Conservation (phyloP, 2,113 vertebrate genomes). For the Sterna hirundo region DNA sequence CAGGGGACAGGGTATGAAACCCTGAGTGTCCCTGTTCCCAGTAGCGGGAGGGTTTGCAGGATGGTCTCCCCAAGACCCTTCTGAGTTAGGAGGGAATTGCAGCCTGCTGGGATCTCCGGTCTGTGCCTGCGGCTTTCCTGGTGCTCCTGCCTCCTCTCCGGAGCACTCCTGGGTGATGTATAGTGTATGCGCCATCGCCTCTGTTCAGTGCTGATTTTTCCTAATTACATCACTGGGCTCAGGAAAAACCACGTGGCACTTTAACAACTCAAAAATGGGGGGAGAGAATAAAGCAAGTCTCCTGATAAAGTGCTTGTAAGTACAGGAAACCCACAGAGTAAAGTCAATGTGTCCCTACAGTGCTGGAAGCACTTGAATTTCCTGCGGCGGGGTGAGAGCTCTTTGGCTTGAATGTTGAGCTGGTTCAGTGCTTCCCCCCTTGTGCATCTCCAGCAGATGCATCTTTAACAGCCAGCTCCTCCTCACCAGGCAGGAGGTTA, state of each 20-base stretch:
- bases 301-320: neutral
- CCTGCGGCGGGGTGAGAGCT: neutral
- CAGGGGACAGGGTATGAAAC: neutral
- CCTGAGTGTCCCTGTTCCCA: neutral
- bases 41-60: neutral
- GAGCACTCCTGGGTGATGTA: too few species aligned
- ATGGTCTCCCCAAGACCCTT: neutral
- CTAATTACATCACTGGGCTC: neutral
- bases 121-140: neutral
- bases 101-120: neutral
- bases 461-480: neutral
- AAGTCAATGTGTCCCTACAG: neutral
- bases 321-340: neutral
- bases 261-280: neutral
- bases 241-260: neutral
- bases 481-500: neutral
- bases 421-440: neutral
- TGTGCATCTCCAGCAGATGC: neutral
- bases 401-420: neutral
- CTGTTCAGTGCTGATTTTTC: neutral
- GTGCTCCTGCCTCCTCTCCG: neutral
- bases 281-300: neutral
- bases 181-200: rapidly evolving
- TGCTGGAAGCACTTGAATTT: neutral
- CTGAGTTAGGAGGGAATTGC: neutral